These are phyloP conservation scores for Vultur gryphus DNA, from an alignment of 2,797 vertebrate species.

Conservation along the genomic window DNA sequence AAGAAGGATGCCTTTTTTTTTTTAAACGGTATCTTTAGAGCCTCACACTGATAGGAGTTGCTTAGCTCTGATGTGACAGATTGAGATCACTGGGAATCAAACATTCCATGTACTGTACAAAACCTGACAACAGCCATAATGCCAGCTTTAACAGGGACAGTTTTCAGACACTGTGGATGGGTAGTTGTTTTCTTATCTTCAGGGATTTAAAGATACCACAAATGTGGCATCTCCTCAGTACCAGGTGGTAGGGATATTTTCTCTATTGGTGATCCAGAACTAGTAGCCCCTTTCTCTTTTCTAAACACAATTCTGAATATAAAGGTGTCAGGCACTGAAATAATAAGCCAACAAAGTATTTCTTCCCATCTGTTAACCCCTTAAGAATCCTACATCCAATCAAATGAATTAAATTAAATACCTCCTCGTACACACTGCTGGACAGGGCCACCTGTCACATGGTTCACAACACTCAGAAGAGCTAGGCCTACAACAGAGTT, in stretches of 20 bases:
- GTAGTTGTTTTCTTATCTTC: neutral
- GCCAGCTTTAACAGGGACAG: neutral
- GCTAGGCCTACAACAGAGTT: neutral
- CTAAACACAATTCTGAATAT: neutral
- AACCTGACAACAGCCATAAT: neutral
- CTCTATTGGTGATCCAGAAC: neutral
- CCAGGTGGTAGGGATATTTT: neutral
- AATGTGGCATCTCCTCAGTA: neutral
- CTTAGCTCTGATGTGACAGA: conserved; percentile 36
- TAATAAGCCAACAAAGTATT: neutral
- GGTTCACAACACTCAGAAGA: neutral
- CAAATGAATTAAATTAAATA: neutral
- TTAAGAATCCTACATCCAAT: neutral
- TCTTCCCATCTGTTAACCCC: neutral
- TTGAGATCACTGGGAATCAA: conserved; percentile 8
- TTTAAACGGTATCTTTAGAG: neutral
- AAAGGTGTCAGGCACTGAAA: neutral
- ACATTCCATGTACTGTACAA: neutral
- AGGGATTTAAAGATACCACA: neutral
- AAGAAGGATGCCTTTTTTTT: neutral
- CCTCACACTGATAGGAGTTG: neutral
- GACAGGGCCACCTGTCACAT: neutral
- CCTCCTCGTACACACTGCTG: neutral
- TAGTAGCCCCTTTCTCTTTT: neutral
- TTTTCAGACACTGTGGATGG: neutral